These are phyloP conservation scores for Probaryconus sp. DNA, from an alignment of 1,140 invertebrate species.

Conservation along the genomic window DNA sequence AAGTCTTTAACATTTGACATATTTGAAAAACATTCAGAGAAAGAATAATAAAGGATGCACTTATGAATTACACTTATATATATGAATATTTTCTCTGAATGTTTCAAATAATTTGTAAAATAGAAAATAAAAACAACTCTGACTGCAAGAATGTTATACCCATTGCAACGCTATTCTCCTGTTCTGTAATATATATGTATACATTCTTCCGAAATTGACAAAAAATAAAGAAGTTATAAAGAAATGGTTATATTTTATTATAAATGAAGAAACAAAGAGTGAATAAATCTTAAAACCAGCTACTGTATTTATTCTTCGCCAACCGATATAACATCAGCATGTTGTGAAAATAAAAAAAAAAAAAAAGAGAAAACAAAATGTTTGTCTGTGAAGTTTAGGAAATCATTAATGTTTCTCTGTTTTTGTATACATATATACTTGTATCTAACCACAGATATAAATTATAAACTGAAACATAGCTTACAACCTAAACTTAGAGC, in stretches of 20 bases:
- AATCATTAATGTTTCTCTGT: constrained; percentile 1
- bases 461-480: constrained; percentile 66
- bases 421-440: constrained; percentile 46
- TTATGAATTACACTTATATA: too few relatives aligned
- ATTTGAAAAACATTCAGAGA: too few relatives aligned
- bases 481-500: constrained; percentile 56
- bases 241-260: too few relatives aligned
- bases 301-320: too few relatives aligned
- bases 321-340: constrained; percentile 3
- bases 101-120: too few relatives aligned
- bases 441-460: constrained; percentile 63
- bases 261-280: too few relatives aligned
- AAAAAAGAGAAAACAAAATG: constrained; percentile 9
- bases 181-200: constrained; percentile 4
- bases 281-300: neutral
- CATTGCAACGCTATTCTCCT: neutral
- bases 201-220: constrained; percentile 1
- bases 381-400: constrained; percentile 2
- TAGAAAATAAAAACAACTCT: too few relatives aligned
- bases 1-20: too few relatives aligned
- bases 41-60: too few relatives aligned
- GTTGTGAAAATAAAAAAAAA: neutral
- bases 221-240: too few relatives aligned
- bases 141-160: too few relatives aligned
- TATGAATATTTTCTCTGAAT: too few relatives aligned